phyloP scores from a whole-genome alignment of 92 coral and sea anemone genomes.

The Virgularia gustaviana region DNA sequence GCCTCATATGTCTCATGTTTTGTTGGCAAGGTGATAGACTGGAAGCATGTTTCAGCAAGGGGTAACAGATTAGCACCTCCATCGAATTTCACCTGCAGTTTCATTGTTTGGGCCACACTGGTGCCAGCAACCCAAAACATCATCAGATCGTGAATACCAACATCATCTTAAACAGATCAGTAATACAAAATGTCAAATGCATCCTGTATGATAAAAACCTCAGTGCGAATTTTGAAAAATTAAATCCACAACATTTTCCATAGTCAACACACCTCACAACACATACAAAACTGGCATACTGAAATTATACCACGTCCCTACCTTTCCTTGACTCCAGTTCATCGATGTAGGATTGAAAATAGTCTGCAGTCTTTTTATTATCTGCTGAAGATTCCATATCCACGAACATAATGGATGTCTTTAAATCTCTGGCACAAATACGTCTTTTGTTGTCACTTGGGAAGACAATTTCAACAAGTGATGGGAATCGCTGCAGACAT shows the following conservation, averaged over 20 bases:
- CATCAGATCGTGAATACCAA: no score
- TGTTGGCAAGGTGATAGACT: slow-evolving; percentile 28
- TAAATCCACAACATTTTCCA: no score
- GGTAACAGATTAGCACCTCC: slow-evolving; percentile 27
- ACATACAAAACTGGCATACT: no score
- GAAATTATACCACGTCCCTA: slow-evolving; percentile 1
- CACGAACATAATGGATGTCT: slow-evolving; percentile 28
- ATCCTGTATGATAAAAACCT: no score
- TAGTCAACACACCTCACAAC: no score
- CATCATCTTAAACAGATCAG: no score
- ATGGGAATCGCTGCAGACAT: slow-evolving; percentile 34
- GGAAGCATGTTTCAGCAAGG: slow-evolving; percentile 41
- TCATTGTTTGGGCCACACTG: no score
- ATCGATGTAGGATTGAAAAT: slow-evolving; percentile 40
- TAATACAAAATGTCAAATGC: no score
- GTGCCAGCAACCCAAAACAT: no score
- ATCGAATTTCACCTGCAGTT: slow-evolving; percentile 35
- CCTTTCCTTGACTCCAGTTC: slow-evolving; percentile 39
- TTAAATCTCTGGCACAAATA: slow-evolving; percentile 35
- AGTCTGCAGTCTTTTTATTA: slow-evolving; percentile 36
- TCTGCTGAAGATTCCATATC: slow-evolving; percentile 22
- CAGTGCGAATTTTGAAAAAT: no score
- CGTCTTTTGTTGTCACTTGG: slow-evolving; percentile 37
- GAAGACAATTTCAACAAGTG: slow-evolving; percentile 33
- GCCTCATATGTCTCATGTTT: slow-evolving; percentile 28